phyloP scores from a whole-genome alignment of 92 coral and sea anemone genomes.

The Zoanthus sansibaricus region DNA sequence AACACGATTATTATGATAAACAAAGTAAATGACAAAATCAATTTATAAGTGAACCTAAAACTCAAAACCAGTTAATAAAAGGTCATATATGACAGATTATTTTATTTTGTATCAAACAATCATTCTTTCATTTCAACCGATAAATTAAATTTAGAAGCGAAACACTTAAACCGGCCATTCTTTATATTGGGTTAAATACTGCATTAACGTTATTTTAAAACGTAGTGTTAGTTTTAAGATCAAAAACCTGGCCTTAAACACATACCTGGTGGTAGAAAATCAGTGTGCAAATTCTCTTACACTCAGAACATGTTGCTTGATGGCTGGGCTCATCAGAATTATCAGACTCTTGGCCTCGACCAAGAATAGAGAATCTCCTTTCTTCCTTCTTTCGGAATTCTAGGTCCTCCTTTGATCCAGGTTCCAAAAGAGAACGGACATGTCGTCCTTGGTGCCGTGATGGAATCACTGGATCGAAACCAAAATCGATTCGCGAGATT shows the following conservation, averaged over 20 bases:
- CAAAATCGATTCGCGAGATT: conserved; percentile 11
- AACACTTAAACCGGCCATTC: too few relatives aligned
- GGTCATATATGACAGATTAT: neutral
- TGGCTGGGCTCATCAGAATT: neutral
- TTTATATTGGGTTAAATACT: neutral
- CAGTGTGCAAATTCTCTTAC: conserved; percentile 32
- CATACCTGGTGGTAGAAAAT: conserved; percentile 46
- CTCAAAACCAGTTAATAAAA: neutral
- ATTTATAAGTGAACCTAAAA: too few relatives aligned
- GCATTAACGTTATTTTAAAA: neutral
- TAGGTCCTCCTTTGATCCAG: conserved; percentile 36
- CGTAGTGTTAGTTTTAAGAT: neutral
- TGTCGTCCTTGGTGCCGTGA: neutral
- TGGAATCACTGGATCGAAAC: neutral
- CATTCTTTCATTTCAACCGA: conserved; percentile 8
- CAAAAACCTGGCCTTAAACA: neutral
- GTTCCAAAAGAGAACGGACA: conserved; percentile 35
- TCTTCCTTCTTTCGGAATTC: conserved; percentile 8
- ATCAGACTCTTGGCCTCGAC: neutral
- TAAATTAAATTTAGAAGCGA: neutral
- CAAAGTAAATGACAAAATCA: too few relatives aligned
- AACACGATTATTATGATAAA: too few relatives aligned
- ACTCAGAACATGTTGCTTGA: conserved; percentile 45
- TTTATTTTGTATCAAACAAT: neutral
- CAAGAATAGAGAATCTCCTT: neutral